phyloP scores from a whole-genome alignment of 2,888 invertebrate species.

The Brenthis ino region DNA sequence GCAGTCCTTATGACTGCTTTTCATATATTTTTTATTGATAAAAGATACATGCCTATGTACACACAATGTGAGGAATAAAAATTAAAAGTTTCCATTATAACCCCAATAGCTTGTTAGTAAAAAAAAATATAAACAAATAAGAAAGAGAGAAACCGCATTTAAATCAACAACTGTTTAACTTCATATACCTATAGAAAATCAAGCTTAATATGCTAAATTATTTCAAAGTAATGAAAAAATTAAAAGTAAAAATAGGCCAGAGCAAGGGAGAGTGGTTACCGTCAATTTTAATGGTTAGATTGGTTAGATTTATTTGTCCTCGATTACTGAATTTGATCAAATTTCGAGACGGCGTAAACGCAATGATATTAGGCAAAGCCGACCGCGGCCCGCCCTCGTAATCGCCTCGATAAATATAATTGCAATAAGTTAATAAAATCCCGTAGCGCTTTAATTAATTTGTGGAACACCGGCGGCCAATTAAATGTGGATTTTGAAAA shows the following conservation, averaged over 20 bases:
- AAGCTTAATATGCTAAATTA: too few relatives aligned
- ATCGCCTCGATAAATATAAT: constrained; percentile 74
- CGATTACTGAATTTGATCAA: constrained; percentile 72
- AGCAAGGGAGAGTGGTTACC: constrained; percentile 59
- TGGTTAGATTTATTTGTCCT: constrained; percentile 74
- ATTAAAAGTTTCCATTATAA: too few relatives aligned
- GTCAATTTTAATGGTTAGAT: constrained; percentile 75
- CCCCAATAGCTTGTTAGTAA: too few relatives aligned
- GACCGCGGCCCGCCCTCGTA: constrained; percentile 53
- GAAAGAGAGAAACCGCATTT: too few relatives aligned
- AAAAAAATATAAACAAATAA: too few relatives aligned
- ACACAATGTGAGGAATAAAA: too few relatives aligned
- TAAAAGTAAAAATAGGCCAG: constrained; percentile 73
- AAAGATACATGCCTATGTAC: too few relatives aligned
- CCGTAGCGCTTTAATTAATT: constrained; percentile 74
- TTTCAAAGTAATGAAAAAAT: not conserved
- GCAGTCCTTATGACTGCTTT: too few relatives aligned
- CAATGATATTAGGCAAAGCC: constrained; percentile 57
- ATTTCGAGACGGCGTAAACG: constrained; percentile 59
- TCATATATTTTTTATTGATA: too few relatives aligned
- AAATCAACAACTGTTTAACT: too few relatives aligned
- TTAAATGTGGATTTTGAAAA: constrained; percentile 67
- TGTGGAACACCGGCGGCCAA: constrained; percentile 68
- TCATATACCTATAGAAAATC: too few relatives aligned
- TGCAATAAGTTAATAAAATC: constrained; percentile 78